Evolutionary conservation across 2,888 invertebrate genomes (phyloP).

Genomic region (Drosophila rubida): DNA sequence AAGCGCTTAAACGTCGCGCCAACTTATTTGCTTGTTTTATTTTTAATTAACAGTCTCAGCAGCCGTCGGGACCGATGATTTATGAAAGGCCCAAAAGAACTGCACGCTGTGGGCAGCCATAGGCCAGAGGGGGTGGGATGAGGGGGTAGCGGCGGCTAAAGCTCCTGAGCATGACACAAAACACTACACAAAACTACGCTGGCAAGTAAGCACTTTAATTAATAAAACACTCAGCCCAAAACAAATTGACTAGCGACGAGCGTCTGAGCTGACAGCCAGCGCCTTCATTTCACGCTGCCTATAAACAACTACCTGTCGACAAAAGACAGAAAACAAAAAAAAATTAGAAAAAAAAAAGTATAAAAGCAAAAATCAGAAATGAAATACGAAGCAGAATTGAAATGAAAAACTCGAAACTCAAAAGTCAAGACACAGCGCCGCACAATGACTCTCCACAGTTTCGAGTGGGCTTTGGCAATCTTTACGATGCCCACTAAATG

Average conservation of each 20-base stretch:
- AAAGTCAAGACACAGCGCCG: constrained; percentile 47
- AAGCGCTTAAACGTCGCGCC: constrained; percentile 73
- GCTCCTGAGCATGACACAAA: constrained; percentile 21
- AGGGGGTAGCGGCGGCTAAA: neutral
- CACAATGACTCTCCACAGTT: constrained; percentile 74
- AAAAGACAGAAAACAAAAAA: constrained; percentile 16
- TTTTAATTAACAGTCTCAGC: constrained; percentile 71
- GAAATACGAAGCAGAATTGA: constrained; percentile 3
- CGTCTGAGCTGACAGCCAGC: constrained; percentile 35
- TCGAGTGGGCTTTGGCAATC: constrained; percentile 79
- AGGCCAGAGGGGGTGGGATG: neutral
- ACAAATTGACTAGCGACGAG: constrained; percentile 67
- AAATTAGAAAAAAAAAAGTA: too few species aligned
- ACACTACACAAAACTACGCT: constrained; percentile 33
- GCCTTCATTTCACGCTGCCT: constrained; percentile 22
- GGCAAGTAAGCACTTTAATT: constrained; percentile 72
- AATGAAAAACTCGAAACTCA: constrained; percentile 46
- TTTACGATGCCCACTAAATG: constrained; percentile 80
- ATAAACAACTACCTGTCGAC: constrained; percentile 37
- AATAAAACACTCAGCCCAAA: constrained; percentile 76
- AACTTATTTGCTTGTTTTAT: constrained; percentile 71
- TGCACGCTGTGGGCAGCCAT: neutral
- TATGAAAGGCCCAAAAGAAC: constrained; percentile 55
- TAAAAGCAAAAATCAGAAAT: neutral
- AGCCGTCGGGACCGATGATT: constrained; percentile 60